Base-by-base conservation (phyloP, 2,113 vertebrate genomes). In the Lates calcarifer region DNA sequence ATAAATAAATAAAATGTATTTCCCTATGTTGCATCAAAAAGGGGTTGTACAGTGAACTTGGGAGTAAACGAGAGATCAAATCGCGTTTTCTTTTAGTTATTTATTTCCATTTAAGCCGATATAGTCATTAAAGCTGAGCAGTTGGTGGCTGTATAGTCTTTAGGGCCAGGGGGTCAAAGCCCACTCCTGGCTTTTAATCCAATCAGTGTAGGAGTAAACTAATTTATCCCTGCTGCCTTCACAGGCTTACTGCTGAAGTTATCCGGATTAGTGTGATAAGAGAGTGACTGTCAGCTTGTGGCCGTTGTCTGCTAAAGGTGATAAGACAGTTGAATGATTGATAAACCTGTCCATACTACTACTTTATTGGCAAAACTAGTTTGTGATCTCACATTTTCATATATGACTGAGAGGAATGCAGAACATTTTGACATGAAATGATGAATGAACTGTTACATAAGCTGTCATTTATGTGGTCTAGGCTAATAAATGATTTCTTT, bases 191-290 rank as follows among this genome's bases (percentile, higher is more conserved):
- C 35, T 83, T 82, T 88, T 94, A 93, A 93, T 94, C 89, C 92
- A 92, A 93, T 95, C 75, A 94, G 84, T 68, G 83, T 90, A 62
- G 85, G 74, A 85, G 85, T 94, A 91, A 93, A 87, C 85, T 87
- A 80, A 95, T 94, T 94, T 92, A 92, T 84, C 83, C 77, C 79
- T 56, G 82, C 77, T 73, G 74, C 60, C 77, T 79, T 87, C 75
- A 83, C 82, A 33, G 90, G 86, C 49, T 81, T 79, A 12, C 76
- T 65, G 74, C 79, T 86, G 68, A 84, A 90, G 84, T 90, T 85
- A 92, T 92, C 89, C 49, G 74, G 92, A 94, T 94, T 93, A 92
- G 82, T 69, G 76, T 71, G 89, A 91, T 89, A 91, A 92, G 83
- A 84, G 77, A 82, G 68, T 75, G 79, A 77, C 83, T 83, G 82